phyloP scores from a whole-genome alignment of 2,113 vertebrate species.

The Tenebrosternarchus preto region DNA sequence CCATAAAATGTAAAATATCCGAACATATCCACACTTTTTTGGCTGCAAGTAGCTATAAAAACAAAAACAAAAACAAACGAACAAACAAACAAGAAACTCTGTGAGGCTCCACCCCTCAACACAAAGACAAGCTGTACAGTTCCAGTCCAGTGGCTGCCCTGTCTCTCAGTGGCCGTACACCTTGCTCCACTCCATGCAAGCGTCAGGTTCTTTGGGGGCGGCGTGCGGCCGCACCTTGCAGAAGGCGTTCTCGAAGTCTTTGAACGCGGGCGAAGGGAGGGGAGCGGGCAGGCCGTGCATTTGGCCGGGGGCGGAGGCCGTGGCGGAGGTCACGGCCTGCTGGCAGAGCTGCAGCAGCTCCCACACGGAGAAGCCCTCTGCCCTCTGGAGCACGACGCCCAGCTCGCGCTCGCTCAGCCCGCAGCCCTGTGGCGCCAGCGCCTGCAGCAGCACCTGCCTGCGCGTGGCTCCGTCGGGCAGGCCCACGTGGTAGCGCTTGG shows the following conservation, averaged over 20 bases:
- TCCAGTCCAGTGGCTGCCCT: slow-evolving; percentile 61
- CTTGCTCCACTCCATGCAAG: slow-evolving; percentile 92
- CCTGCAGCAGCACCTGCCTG: slow-evolving; percentile 85
- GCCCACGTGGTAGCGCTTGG: slow-evolving; percentile 85
- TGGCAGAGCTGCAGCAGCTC: slow-evolving; percentile 90
- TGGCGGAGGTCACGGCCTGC: slow-evolving; percentile 77
- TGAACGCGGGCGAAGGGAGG: slow-evolving; percentile 79
- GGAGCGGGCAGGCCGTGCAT: slow-evolving; percentile 72
- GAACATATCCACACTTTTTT: slow-evolving; percentile 63
- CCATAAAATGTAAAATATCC: slow-evolving; percentile 56
- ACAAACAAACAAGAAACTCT: slow-evolving; percentile 63
- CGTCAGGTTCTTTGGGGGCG: slow-evolving; percentile 88
- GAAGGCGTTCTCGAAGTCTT: slow-evolving; percentile 91
- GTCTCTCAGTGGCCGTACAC: slow-evolving; percentile 81
- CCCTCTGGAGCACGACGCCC: slow-evolving; percentile 82
- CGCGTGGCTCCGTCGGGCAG: slow-evolving; percentile 81
- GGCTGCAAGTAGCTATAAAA: slow-evolving; percentile 71
- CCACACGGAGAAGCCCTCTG: slow-evolving; percentile 85
- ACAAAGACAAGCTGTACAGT: slow-evolving; percentile 61
- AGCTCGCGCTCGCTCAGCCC: slow-evolving; percentile 87
- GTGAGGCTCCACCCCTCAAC: slow-evolving; percentile 59
- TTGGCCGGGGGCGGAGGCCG: slow-evolving; percentile 58
- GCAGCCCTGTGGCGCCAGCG: slow-evolving; percentile 81
- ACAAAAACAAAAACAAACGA: too few relatives aligned
- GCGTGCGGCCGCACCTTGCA: slow-evolving; percentile 86